Conservation (phyloP, 2,797 vertebrate species). For the Crenichthys baileyi region DNA sequence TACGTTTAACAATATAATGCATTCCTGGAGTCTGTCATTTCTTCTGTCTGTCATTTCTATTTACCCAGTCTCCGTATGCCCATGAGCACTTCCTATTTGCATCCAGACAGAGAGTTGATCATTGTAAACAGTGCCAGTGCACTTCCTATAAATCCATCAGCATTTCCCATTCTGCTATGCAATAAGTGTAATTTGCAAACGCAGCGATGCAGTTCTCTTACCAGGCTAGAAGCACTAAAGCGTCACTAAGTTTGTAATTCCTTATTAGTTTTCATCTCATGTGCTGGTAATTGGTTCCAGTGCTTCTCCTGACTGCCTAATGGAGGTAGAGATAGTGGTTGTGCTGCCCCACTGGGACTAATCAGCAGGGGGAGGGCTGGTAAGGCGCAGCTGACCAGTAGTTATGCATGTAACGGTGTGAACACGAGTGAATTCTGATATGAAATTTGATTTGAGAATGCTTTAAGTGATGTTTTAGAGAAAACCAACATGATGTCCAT, state of each 20-base stretch:
- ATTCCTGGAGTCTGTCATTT: conserved; percentile 64
- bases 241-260: conserved; percentile 74
- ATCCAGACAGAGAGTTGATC: conserved; percentile 61
- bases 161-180: conserved; percentile 46
- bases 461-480: neutral
- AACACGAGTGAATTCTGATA: neutral
- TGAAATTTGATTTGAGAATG: neutral
- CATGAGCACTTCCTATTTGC: conserved; percentile 60
- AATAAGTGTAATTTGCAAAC: conserved; percentile 72
- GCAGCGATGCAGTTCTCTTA: conserved; percentile 64
- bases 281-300: conserved; percentile 70
- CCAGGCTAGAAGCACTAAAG: conserved; percentile 58
- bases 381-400: conserved; percentile 11
- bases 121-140: conserved; percentile 52
- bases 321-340: conserved; percentile 31
- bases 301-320: conserved; percentile 60
- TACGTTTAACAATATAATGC: conserved; percentile 52
- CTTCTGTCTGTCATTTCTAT: conserved; percentile 57
- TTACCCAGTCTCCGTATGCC: conserved; percentile 32
- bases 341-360: conserved; percentile 14
- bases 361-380: conserved; percentile 7
- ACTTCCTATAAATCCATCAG: conserved; percentile 69
- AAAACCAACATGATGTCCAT: neutral
- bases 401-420: neutral
- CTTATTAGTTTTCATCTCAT: conserved; percentile 69